Evolutionary conservation across 2,113 vertebrate genomes (phyloP), one percentile per base, ranked within the genome.

Genomic region (Eira barbara): DNA sequence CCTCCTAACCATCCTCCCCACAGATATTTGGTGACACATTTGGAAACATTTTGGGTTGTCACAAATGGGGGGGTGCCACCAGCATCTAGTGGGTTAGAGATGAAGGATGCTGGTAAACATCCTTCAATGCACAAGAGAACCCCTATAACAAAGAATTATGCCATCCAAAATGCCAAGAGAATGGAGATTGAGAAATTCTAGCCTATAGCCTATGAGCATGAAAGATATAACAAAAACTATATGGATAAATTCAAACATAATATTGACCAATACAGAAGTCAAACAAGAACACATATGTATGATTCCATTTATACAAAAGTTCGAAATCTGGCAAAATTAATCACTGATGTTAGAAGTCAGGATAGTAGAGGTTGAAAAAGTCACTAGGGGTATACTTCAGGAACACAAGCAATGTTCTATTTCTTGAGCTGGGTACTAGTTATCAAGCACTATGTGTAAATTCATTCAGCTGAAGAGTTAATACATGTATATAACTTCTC

Each of bases 311-410:
- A 78, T 7, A 90, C 25, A 61, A 52, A 78, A 17, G 88, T 31
- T 91, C 74, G 93, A 65, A 78, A 39, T 57, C 45, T 83, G 52
- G 31, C 47, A 94, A 94, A 92, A 69, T 84, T 52, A 81, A 93
- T 69, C 47, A 45, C 31, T 78, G 31, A 23, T 31, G 65, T 83
- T 71, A 61, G 87, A 88, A 57, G 52, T 91, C 69, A 91, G 20
- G 21, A 59, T 2, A 95, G 57, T 47, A 2, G 12, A 52, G 15
- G 11, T 47, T 27, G 27, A 65, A 39, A 90, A 57, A 6, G 20
- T 84, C 55, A 59, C 29, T 17, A 84, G 11, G 25, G 36, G 11
- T 17, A 81, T 20, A 74, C 25, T 80, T 81, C 3, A 74, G 5
- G 47, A 25, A 73, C 39, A 71, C 6, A 79, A 21, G 9, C 59